phyloP scores from a whole-genome alignment of 2,888 invertebrate species.

The Didymodactylos carnosus region DNA sequence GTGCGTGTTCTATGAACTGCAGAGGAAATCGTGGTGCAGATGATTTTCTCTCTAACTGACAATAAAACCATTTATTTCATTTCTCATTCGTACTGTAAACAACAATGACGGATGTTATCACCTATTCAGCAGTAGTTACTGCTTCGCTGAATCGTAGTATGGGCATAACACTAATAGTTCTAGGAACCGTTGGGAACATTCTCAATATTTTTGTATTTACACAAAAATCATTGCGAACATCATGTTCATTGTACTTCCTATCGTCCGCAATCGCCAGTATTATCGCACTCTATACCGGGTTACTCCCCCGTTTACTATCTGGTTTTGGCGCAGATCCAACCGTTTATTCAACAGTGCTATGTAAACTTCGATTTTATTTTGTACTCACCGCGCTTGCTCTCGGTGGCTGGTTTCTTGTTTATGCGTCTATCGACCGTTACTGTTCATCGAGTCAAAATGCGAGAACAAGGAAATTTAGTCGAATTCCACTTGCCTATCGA shows the following conservation, averaged over 20 bases:
- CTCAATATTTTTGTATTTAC: neutral
- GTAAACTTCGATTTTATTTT: neutral
- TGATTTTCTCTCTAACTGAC: no score
- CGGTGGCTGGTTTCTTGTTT: neutral
- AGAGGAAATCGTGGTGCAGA: no score
- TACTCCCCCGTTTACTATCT: neutral
- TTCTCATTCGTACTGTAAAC: no score
- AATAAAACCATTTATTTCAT: no score
- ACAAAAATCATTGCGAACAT: neutral
- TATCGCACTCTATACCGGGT: neutral
- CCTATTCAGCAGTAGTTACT: no score
- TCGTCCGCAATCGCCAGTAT: neutral
- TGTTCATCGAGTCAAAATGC: neutral
- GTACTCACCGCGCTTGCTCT: neutral
- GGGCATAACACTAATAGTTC: no score
- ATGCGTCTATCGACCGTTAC: neutral
- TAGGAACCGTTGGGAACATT: neutral
- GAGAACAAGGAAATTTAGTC: neutral
- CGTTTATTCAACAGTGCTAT: neutral
- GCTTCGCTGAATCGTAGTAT: no score
- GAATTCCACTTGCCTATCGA: neutral
- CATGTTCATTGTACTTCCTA: neutral
- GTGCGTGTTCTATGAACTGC: no score
- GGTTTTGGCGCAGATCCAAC: neutral
- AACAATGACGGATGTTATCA: no score